phyloP scores from a whole-genome alignment of 2,113 vertebrate genomes.

The Brienomyrus longianalis region DNA sequence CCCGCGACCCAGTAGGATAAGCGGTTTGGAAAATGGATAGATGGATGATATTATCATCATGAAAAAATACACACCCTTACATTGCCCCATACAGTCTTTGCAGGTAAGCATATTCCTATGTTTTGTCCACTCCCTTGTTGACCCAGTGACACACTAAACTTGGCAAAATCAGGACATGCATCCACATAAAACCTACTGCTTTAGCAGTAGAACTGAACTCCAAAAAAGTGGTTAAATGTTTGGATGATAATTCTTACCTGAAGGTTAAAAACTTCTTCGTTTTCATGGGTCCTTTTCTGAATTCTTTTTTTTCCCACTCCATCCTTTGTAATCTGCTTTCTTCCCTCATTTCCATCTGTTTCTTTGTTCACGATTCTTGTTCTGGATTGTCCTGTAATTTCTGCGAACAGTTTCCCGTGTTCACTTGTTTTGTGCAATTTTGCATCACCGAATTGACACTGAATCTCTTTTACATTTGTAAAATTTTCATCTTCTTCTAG shows the following conservation, averaged over 20 bases:
- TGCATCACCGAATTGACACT: background rate
- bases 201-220: background rate
- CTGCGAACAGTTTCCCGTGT: background rate
- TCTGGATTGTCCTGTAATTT: background rate
- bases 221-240: background rate
- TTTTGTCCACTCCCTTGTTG: background rate
- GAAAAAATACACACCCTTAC: too few species aligned
- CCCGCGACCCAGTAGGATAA: too few species aligned
- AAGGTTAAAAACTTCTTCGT: background rate
- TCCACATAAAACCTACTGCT: background rate
- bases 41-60: too few species aligned
- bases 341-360: background rate
- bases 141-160: background rate
- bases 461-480: slow-evolving; percentile 1
- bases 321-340: background rate
- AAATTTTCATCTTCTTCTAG: background rate
- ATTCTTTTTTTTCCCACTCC: background rate
- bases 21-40: too few species aligned
- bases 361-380: background rate
- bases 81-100: background rate
- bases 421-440: background rate
- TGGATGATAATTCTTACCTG: background rate
- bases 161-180: background rate
- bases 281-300: background rate
- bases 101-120: background rate